These are phyloP conservation scores for Sphenopsis melanotis DNA, from an alignment of 2,797 vertebrate species.

Conservation along the genomic window DNA sequence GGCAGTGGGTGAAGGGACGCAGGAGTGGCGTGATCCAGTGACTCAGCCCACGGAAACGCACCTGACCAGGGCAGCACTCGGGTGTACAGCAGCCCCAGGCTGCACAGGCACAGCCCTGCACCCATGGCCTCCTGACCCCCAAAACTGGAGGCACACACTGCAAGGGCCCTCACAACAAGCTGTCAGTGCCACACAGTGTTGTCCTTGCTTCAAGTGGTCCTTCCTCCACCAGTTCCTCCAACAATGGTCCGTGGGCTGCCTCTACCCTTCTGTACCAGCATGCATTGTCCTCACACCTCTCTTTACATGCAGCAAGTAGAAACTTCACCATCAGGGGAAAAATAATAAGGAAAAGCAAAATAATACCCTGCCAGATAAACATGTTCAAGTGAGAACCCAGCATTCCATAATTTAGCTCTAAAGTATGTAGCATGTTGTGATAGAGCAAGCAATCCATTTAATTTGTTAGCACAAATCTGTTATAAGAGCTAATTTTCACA, in stretches of 20 bases:
- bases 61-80: neutral
- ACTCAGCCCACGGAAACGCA: rapidly evolving
- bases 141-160: neutral
- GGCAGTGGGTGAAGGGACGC: neutral
- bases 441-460: neutral
- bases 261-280: neutral
- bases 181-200: rapidly evolving
- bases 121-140: neutral
- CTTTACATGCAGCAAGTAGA: rapidly evolving
- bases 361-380: neutral
- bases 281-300: rapidly evolving
- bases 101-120: neutral
- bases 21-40: neutral
- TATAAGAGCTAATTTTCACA: neutral
- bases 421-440: neutral
- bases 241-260: neutral
- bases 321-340: neutral
- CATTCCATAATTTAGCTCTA: neutral
- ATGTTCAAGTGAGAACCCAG: neutral
- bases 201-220: neutral
- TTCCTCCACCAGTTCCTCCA: neutral
- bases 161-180: neutral
- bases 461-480: neutral
- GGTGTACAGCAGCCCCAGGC: neutral
- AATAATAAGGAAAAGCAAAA: neutral